phyloP scores from a whole-genome alignment of 1,140 invertebrate species.

The Drusus annulatus region DNA sequence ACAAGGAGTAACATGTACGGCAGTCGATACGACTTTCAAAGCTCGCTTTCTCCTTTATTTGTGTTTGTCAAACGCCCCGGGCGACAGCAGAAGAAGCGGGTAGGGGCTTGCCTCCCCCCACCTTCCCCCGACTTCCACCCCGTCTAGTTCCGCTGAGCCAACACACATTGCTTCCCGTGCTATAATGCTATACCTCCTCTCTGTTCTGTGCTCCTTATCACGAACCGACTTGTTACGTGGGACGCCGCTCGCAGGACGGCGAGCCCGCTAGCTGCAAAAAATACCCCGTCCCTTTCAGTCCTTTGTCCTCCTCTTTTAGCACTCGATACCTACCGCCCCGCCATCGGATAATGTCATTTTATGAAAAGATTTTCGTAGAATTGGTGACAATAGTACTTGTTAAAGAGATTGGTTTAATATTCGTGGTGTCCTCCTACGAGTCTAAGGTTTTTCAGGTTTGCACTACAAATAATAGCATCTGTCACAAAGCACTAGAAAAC shows the following conservation, averaged over 20 bases:
- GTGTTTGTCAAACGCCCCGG: conserved; percentile 53
- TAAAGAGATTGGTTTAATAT: too few relatives aligned
- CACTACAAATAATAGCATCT: too few relatives aligned
- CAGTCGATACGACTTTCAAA: conserved; percentile 47
- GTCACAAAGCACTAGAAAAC: too few relatives aligned
- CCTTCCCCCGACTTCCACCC: neutral
- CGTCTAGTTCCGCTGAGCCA: neutral
- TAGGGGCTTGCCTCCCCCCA: neutral
- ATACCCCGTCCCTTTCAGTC: conserved; percentile 1
- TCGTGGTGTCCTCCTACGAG: too few relatives aligned
- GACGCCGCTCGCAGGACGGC: neutral
- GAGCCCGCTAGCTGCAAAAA: conserved; percentile 1
- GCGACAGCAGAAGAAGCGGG: conserved; percentile 51
- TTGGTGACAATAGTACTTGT: too few relatives aligned
- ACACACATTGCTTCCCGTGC: neutral
- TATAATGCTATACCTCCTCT: conserved; percentile 9
- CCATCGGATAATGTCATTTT: too few relatives aligned
- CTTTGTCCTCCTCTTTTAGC: neutral
- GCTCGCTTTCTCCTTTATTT: conserved; percentile 48
- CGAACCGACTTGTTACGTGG: conserved; percentile 32
- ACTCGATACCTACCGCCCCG: too few relatives aligned
- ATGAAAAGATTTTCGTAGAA: too few relatives aligned
- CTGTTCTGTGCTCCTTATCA: conserved; percentile 33
- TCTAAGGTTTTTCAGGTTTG: too few relatives aligned
- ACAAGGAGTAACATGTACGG: conserved; percentile 48